Base-by-base conservation (phyloP, 2,888 invertebrate species). In the Amphipoea lucens region DNA sequence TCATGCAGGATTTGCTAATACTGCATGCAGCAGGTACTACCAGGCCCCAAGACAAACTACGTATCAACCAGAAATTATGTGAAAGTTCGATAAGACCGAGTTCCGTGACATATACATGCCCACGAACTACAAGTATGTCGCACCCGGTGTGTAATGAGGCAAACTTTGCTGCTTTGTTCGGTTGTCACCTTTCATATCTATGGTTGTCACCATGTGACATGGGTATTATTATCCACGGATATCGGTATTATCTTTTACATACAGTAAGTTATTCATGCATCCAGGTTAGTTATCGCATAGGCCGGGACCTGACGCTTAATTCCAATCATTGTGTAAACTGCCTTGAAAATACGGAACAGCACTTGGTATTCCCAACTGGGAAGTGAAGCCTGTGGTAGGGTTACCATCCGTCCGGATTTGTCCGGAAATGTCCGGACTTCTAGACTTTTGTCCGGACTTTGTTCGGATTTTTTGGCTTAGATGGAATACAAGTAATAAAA, bases 101-200 rank as follows among this genome's bases (percentile, higher is more conserved):
- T 68, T 73, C 69, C 69, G 62, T 70, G 85, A 76, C 72, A 87
- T 77, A 79, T 63, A 48, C 48, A 73, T 62, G 57, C 29, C 14
- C 57, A 29, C 54, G 29, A 69, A 83, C 69, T 68, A 70, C 40
- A 69, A 54, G 60, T 54, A 36, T 57, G 23, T 73, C 68, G n/a
- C 65, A 62, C 48, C 20, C 54, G 54, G 40, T 54, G n/a, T 67
- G 71, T 74, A 83, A 74, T 79, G 63, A 79, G 75, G 51, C 65
- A 68, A 84, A 84, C 63, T 71, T 85, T 9, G 29, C 7, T 69
- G 9, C 74, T 69, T 79, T 84, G 74, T 87, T 84, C 36, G 73
- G 40, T 12, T 69, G 40, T 66, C 74, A 57, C 36, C 60, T 29
- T 29, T 29, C 29, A 29, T 29, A 29, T 29, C 29, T 29, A 29